Base-by-base conservation (phyloP, 1,140 invertebrate species). In the Drosophila saltans region DNA sequence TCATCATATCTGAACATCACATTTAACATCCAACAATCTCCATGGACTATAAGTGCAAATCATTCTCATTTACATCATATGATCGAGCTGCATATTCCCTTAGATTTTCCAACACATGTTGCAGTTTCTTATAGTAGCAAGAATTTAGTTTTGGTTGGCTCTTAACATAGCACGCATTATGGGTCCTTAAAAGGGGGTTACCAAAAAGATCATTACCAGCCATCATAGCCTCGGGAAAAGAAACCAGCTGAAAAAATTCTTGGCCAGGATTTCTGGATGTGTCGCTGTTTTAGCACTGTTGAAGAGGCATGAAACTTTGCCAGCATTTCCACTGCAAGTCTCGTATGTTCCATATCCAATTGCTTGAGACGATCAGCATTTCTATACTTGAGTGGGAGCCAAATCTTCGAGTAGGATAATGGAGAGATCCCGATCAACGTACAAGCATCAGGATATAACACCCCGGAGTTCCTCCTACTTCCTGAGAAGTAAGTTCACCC, bases 21-120 rank as follows among this genome's bases (percentile, higher is more conserved):
- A 71, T 96, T 96, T 66, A 95, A 95, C 0, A 93, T 91, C 94
- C 95, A 95, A 4, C 93, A 93, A 77, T 95, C 95, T 9, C 95
- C 95, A 56, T 95, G 94, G 71, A 93, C 93, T n/a, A n/a, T 11
- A 95, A 80, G 0, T 93, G 92, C 48, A 95, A 94, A 45, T 94
- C 93, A 3, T 93, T 90, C 1, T 92, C 73, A 0, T 92, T 58
- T 6, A 80, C 59, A 72, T 91, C 89, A 24, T 76, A 78, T 10
- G 62, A 52, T 1, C 75, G 69, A 6, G 59, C 66, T 1, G 60
- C 77, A 55, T 91, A 86, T 9, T 90, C 91, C 68, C 91, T 69
- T 1, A 91, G 3, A 21, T 80, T 45, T 1, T 41, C 16, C 10
- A 48, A 24, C 1, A 91, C 21, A 10, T 67, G 57, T 1, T 73